Evolutionary conservation across 2,797 vertebrate species (phyloP), one percentile per base, ranked within the genome.

Genomic region (Leptodactylus fallax): DNA sequence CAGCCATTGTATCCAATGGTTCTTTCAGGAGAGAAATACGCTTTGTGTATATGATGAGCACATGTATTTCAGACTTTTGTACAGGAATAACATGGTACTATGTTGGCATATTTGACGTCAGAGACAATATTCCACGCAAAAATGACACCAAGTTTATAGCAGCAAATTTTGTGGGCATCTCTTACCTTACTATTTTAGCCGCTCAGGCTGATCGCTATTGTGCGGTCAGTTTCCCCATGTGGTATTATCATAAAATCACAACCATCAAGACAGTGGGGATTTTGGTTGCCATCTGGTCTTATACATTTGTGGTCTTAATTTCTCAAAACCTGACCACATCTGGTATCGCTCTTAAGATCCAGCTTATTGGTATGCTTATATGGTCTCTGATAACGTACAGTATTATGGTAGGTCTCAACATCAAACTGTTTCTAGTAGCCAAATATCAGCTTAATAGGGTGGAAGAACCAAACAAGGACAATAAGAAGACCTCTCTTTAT

Each of bases 41-140:
- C 87, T 95, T 95, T 91, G 92, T 96, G 93, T 96, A 95, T 93
- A 96, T 96, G 95, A 88, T 96, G 87, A 96, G 95, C 92, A 95
- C 95, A 13, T 96, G 95, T 84, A 10, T 93, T 74, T 96, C 96
- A 71, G 95, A 96, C 93, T 86, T 94, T 65, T 95, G 96, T 87
- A 91, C 93, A 0, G 96, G 95, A 1, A 92, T 94, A 17, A 94
- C 95, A 0, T 96, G 95, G 80, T 96, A 94, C 84, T 96, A 96
- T 60, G 92, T 89, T 0, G 95, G 95, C 0, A 92, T 93, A 10
- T 74, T 96, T 1, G 93, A 96, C 16, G 95, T 96, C 14, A 91
- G 81, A 17, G 95, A 96, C 12, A 81, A 0, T 79, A 92, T 87
- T 47, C 85, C 89, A 1, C 95, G 94, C 2, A 94, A 95, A 0